Base-by-base conservation (phyloP, 1,140 invertebrate genomes). In the Heliconius himera region DNA sequence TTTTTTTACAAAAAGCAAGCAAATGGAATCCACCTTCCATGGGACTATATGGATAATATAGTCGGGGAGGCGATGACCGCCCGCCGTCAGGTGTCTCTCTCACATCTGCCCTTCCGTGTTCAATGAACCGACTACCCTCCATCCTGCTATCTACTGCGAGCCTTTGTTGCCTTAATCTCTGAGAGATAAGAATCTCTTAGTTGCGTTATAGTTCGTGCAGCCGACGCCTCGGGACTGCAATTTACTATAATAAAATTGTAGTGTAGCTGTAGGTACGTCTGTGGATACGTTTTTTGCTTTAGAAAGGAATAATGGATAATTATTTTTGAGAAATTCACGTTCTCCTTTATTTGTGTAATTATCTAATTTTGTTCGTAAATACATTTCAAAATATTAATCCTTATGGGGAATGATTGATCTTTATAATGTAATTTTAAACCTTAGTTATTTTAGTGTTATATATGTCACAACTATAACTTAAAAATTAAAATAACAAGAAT, bases 101-200 rank as follows among this genome's bases (percentile, higher is more conserved):
- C 71, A 26, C 77, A 78, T 56, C 71, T 74, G 77, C 56, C 71
- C 76, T 78, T 78, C 77, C 77, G 71, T 78, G 77, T 78, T 78
- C 77, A 78, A 49, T 78, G 77, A 73, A 73, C 77, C 72, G 77
- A 78, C 76, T 66, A 18, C 38, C 60, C 75, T 77, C 75, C 60
- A 66, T 66, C 60, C 60, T 56, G 54, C 54, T 56, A 77, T 77
- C 76, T 71, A 71, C 70, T 51, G 70, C 66, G 38, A 66, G 38
- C 56, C 75, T 77, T 77, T 76, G 74, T 77, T 77, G 36, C 60
- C 60, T 76, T 76, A 76, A 76, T 76, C 74, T 41, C 38, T 41
- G 74, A 22, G 11, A 76, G 74, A 76, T 76, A 76, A 76, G n/a
- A 70, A 76, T 76, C 74, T 75, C 73, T 66, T 60, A 66, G 56